Evolutionary conservation across 1,140 invertebrate species (phyloP).

Genomic region (Bacillus rossius): DNA sequence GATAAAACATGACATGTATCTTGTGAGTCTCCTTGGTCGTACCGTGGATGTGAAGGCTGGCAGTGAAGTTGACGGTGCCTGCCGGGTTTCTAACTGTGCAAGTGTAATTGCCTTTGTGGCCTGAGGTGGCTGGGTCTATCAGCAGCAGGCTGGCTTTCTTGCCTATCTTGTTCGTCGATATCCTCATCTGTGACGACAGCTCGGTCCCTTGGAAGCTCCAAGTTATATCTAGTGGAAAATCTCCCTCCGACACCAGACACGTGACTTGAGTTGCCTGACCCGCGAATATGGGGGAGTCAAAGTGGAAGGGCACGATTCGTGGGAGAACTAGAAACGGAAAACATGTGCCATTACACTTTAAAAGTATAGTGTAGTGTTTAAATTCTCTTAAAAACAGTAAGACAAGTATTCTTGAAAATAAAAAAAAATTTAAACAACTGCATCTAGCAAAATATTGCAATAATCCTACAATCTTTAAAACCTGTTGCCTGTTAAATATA

Average conservation of each 20-base stretch:
- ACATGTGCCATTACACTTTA: no score
- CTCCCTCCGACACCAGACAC: constrained; percentile 67
- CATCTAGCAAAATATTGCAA: no score
- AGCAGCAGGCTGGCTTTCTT: constrained; percentile 65
- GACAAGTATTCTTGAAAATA: no score
- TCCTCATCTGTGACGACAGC: constrained; percentile 25
- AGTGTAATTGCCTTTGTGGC: constrained; percentile 73
- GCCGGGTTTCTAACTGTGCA: constrained; percentile 67
- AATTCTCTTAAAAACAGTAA: no score
- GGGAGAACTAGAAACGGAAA: constrained; percentile 47
- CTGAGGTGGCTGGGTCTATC: constrained; percentile 66
- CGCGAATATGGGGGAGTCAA: constrained; percentile 51
- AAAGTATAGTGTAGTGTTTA: no score
- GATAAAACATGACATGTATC: no score
- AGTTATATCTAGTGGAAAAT: constrained; percentile 59
- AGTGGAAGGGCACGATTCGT: constrained; percentile 49
- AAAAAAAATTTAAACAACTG: no score
- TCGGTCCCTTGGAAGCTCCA: constrained; percentile 58
- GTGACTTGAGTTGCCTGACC: constrained; percentile 67
- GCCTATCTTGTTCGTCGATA: constrained; percentile 51
- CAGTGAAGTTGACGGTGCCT: constrained; percentile 56
- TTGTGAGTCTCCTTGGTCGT: constrained; percentile 23
- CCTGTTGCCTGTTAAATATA: no score
- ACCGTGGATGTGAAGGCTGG: constrained; percentile 66
- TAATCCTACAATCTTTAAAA: no score